Conservation (phyloP, 2,113 vertebrate species). For the Dermatemys mawii region DNA sequence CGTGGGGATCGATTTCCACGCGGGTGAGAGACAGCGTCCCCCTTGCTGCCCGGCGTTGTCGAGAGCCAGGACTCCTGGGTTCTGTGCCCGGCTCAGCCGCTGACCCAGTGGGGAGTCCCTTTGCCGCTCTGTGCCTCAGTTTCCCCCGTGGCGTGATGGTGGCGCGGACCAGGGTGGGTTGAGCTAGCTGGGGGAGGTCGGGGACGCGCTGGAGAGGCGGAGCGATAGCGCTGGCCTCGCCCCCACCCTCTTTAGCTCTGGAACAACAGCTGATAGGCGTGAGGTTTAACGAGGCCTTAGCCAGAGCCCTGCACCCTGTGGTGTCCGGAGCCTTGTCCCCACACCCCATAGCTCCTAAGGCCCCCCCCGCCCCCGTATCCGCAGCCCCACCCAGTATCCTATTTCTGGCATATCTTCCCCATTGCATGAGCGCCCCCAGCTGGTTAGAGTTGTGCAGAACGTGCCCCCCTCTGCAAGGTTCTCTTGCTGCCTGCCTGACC, state of each 20-base stretch:
- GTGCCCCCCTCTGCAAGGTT: fast-evolving
- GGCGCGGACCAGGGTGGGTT: background rate
- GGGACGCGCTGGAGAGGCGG: background rate
- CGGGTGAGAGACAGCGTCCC: constrained; percentile 79
- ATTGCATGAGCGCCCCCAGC: background rate
- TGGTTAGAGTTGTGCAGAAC: background rate
- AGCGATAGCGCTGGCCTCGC: fast-evolving
- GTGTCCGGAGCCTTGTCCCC: fast-evolving
- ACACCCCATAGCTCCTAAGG: fast-evolving
- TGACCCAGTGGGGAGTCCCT: background rate
- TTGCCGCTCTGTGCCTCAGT: background rate
- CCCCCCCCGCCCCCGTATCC: fast-evolving
- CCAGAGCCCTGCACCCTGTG: background rate
- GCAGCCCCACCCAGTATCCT: background rate
- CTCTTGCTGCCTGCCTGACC: background rate
- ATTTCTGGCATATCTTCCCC: background rate
- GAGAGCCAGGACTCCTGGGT: background rate
- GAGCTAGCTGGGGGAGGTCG: background rate
- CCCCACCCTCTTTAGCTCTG: background rate
- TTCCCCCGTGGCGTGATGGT: background rate
- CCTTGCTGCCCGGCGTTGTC: background rate
- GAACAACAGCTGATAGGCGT: background rate
- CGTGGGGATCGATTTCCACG: constrained; percentile 97
- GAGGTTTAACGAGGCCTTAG: background rate
- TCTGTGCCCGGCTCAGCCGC: background rate